Evolutionary conservation across 1,140 invertebrate genomes (phyloP), one percentile per base, ranked within the genome.

Genomic region (Drosophila eugracilis): DNA sequence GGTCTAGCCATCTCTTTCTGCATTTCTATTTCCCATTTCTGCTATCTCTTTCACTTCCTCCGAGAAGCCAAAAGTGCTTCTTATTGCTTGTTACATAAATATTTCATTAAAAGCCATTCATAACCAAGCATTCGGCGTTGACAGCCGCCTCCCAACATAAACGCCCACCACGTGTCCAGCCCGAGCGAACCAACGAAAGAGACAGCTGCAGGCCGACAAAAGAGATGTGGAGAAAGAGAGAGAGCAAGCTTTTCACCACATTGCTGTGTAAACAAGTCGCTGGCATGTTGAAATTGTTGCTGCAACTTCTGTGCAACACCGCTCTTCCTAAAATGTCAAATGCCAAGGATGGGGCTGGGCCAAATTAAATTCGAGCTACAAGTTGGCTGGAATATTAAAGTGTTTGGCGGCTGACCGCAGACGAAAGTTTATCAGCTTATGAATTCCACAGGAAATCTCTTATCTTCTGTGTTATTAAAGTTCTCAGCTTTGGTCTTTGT

Each of bases 101-200:
- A 88, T 88, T 81, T 83, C 53, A 88, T 78, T 71, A 75, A 81
- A 85, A 75, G 65, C 66, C 83, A 86, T 88, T 86, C 83, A 86
- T 88, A 83, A 86, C 47, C 78, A 42, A 66, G 55, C 48, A 74
- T 47, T 57, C 65, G 73, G 54, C 42, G 81, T 63, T 69, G 81
- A 76, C 81, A 86, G 67, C 37, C 55, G 26, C 54, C 59, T 60
- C 39, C 73, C 74, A 66, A 24, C 41, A 65, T 62, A 17, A 70
- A 19, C 39, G 53, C 36, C 60, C 39, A 67, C 75, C 83, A 88
- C 83, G 83, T 88, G 84, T 65, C 58, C 57, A 62, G 42, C 36
- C 37, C 15, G 44, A 57, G 37, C 41, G 21, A 17, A 15, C 10
- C 15, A 26, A n/a, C n/a, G 37, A 54, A 42, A 47, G 57, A 59